Conservation (phyloP, 2,797 vertebrate genomes). For the Sitta carolinensis region DNA sequence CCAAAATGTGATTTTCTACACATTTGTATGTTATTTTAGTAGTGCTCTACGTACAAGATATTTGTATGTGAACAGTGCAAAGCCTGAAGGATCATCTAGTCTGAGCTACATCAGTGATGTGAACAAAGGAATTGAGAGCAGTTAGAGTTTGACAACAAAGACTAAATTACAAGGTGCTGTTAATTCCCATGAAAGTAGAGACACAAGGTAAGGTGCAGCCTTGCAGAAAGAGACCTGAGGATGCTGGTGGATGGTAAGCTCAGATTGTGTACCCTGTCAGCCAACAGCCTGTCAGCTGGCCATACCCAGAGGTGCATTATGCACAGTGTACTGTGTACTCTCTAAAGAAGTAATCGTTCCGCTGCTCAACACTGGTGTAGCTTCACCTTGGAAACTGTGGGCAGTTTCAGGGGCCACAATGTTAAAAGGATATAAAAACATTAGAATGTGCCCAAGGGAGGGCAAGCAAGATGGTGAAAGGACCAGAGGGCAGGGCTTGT, state of each 20-base stretch:
- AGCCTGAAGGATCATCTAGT: neutral
- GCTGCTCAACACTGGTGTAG: neutral
- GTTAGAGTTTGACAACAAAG: neutral
- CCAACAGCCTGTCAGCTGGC: too few relatives aligned
- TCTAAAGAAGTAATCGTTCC: neutral
- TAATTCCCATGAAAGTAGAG: neutral
- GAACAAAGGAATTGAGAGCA: neutral
- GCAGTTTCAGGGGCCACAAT: neutral
- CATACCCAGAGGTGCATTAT: too few relatives aligned
- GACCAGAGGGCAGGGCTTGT: neutral
- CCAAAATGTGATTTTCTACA: neutral
- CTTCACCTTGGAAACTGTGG: neutral
- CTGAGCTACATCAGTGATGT: neutral
- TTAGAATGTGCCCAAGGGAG: neutral
- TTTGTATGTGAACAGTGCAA: neutral
- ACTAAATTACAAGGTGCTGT: neutral
- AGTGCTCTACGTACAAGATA: neutral
- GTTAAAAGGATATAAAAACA: neutral
- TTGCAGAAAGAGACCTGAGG: neutral
- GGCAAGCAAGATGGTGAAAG: neutral
- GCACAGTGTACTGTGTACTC: neutral
- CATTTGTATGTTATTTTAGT: too few relatives aligned
- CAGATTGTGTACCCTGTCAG: neutral
- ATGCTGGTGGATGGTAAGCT: neutral
- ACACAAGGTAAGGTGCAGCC: neutral